Evolutionary conservation across 23 tunicate species (phyloP), one percentile per base, ranked within the genome.

Genomic region (Trididemnum clinides): DNA sequence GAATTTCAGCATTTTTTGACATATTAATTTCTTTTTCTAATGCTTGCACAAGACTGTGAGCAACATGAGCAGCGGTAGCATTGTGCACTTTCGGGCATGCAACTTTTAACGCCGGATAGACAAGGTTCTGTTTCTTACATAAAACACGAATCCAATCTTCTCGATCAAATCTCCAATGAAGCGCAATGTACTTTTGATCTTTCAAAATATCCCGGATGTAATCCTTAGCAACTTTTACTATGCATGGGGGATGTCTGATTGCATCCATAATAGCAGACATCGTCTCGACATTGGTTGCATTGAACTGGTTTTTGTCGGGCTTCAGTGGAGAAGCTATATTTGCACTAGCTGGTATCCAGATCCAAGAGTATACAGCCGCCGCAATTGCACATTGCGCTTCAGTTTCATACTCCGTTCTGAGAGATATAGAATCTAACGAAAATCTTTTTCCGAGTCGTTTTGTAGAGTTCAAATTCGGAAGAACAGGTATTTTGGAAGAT

Each of bases 111-210:
- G n/a, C n/a, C n/a, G n/a, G n/a, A n/a, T n/a, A n/a, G 30, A 21
- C 33, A 29, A 25, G 28, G 10, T 62, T 64, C 20, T 64, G 37
- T 25, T n/a, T 28, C 50, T 23, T 23, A 38, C 77, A 65, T 1
- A 29, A 49, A 49, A 6, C 30, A 2, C 33, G 32, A 25, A 25
- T 49, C 88, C 88, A 84, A 49, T 84, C 88, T 21, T 1, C 21
- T 31, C 21, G n/a, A 49, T 84, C 80, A 33, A 70, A 84, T 25
- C 88, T 50, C 88, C 88, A 84, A 84, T 84, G 88, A 1, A 84
- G 66, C 0, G 88, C 80, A 36, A 50, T 80, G 32, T 71, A 84
- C 18, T 20, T 21, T 33, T 84, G 63, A 1, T 23, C 33, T 12
- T 51, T 32, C 31, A 70, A 49, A 44, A 36, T 31, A 12, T 50